Evolutionary conservation across 2,888 invertebrate species (phyloP).

Genomic region (Digitonthophagus gazella): DNA sequence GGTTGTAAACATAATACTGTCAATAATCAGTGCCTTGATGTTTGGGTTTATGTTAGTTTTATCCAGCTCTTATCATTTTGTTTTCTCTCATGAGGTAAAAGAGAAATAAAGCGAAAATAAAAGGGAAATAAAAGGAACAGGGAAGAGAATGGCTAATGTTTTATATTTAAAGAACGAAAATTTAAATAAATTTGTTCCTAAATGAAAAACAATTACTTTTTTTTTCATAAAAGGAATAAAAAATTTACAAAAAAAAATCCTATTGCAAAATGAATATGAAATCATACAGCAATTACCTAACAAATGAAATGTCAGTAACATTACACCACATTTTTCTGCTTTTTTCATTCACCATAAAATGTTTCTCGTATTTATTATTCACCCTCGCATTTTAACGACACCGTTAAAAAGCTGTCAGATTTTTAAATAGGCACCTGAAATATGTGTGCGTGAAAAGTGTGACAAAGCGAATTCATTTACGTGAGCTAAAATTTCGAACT

Average conservation of each 20-base stretch:
- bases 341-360: background rate
- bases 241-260: too few relatives aligned
- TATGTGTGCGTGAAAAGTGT: background rate
- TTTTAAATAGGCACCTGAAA: background rate
- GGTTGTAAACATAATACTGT: background rate
- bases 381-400: background rate
- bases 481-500: too few relatives aligned
- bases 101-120: background rate
- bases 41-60: background rate
- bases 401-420: background rate
- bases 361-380: background rate
- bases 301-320: too few relatives aligned
- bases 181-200: too few relatives aligned
- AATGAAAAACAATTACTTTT: too few relatives aligned
- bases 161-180: too few relatives aligned
- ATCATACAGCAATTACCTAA: too few relatives aligned
- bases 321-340: background rate
- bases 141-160: too few relatives aligned
- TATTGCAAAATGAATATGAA: too few relatives aligned
- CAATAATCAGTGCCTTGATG: background rate
- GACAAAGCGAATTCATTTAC: too few relatives aligned
- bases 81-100: background rate
- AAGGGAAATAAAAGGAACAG: too few relatives aligned
- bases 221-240: too few relatives aligned
- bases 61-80: background rate